A percentile compares a stretch with the other conserved stretches of the same genome.
These are phyloP conservation scores for Trichopoda pennipes DNA, from an alignment of 2,888 invertebrate genomes.

Conservation along the genomic window DNA sequence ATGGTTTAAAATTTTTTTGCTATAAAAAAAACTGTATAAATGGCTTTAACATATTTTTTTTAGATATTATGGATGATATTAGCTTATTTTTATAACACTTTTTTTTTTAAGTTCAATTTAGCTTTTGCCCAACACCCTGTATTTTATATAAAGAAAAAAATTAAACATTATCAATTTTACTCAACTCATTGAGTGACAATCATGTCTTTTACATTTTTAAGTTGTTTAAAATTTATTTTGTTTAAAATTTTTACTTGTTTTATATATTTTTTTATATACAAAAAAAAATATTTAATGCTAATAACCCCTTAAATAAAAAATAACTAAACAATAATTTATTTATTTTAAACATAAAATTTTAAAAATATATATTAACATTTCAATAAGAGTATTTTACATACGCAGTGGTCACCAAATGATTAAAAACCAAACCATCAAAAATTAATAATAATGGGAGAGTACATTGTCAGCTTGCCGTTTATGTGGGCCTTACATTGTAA, in stretches of 20 bases:
- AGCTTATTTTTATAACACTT: constrained; percentile 12
- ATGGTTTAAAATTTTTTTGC: constrained; percentile 23
- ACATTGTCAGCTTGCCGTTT: constrained; percentile 86
- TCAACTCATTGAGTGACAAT: not conserved
- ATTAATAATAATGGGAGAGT: constrained; percentile 79
- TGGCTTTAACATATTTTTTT: constrained; percentile 20
- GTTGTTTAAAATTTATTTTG: not conserved
- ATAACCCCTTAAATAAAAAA: constrained; percentile 35
- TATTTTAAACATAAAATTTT: constrained; percentile 3
- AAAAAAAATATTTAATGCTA: not conserved
- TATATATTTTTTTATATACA: too few relatives aligned
- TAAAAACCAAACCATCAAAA: not conserved
- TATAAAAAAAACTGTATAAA: constrained; percentile 24
- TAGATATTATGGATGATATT: constrained; percentile 3
- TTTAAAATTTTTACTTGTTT: not conserved
- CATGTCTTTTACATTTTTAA: not conserved
- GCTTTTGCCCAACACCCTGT: constrained; percentile 59
- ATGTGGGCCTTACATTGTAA: constrained; percentile 83
- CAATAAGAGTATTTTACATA: constrained; percentile 81
- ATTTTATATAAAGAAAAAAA: constrained; percentile 49
- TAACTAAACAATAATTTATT: constrained; percentile 18
- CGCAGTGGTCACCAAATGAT: constrained; percentile 79
- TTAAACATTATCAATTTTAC: constrained; percentile 29
- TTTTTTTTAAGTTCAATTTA: constrained; percentile 31
- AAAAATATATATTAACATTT: constrained; percentile 73